phyloP scores from a whole-genome alignment of 2,888 invertebrate species.

The Tenthredo mesomela region DNA sequence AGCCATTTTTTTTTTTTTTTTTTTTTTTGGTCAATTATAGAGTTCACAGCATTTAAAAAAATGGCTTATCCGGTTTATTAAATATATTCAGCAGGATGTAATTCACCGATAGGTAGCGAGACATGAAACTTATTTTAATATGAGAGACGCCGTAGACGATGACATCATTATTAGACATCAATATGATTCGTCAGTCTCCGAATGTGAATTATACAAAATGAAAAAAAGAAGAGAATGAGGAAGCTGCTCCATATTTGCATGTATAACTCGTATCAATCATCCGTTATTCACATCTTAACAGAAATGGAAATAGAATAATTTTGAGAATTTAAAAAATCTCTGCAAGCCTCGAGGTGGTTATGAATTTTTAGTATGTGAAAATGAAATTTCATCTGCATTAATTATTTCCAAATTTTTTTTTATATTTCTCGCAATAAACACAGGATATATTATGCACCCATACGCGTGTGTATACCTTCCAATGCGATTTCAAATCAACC shows the following conservation, averaged over 20 bases:
- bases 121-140: not conserved
- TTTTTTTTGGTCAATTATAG: too few relatives aligned
- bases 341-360: not conserved
- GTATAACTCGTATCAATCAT: not conserved
- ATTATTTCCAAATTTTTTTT: not conserved
- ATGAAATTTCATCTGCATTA: not conserved
- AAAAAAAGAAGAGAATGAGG: not conserved
- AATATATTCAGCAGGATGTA: not conserved
- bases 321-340: not conserved
- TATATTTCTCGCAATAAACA: not conserved
- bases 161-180: not conserved
- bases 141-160: not conserved
- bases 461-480: constrained; percentile 79
- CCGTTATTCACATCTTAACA: not conserved
- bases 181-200: not conserved
- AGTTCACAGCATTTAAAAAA: not conserved
- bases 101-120: not conserved
- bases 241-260: not conserved
- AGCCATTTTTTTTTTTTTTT: too few relatives aligned
- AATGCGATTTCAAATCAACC: constrained; percentile 80
- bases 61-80: not conserved
- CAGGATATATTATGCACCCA: not conserved
- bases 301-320: not conserved
- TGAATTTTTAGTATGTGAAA: not conserved
- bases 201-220: not conserved